These are phyloP conservation scores for Orientallactaga sibirica DNA, from an alignment of 2,797 vertebrate species.

Conservation along the genomic window DNA sequence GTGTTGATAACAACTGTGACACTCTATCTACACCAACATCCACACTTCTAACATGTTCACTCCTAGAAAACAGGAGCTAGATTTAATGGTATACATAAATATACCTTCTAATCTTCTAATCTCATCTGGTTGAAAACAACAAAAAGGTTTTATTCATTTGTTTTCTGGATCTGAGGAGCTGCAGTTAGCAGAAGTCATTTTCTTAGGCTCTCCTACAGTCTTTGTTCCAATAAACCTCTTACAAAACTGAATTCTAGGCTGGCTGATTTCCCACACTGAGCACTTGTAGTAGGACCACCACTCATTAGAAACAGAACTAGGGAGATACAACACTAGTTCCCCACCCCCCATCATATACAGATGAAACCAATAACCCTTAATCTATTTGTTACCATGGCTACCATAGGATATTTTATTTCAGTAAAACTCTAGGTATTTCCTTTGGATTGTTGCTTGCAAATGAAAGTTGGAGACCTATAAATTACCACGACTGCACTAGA, in stretches of 20 bases:
- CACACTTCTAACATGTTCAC: constrained; percentile 68
- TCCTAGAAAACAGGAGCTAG: constrained; percentile 70
- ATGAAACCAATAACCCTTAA: constrained; percentile 89
- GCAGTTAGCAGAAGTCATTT: constrained; percentile 61
- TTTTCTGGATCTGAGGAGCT: constrained; percentile 58
- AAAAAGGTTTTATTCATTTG: constrained; percentile 79
- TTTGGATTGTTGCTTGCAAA: constrained; percentile 75
- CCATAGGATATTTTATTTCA: constrained; percentile 90
- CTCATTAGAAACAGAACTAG: constrained; percentile 86
- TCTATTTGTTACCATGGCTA: constrained; percentile 91
- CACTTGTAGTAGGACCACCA: constrained; percentile 83
- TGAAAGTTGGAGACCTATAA: constrained; percentile 78
- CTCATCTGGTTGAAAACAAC: constrained; percentile 75
- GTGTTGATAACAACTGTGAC: constrained; percentile 79
- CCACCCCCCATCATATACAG: constrained; percentile 81
- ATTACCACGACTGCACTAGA: constrained; percentile 38
- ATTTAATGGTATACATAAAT: constrained; percentile 58
- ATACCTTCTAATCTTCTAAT: constrained; percentile 61
- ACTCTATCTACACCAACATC: constrained; percentile 65
- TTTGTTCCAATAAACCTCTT: constrained; percentile 82
- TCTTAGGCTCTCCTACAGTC: constrained; percentile 74
- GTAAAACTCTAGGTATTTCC: constrained; percentile 83
- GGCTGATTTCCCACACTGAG: constrained; percentile 66
- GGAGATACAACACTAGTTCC: constrained; percentile 86
- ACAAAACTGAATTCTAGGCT: constrained; percentile 79